Evolutionary conservation across 2,113 vertebrate species (phyloP).

Genomic region (Mugil cephalus): DNA sequence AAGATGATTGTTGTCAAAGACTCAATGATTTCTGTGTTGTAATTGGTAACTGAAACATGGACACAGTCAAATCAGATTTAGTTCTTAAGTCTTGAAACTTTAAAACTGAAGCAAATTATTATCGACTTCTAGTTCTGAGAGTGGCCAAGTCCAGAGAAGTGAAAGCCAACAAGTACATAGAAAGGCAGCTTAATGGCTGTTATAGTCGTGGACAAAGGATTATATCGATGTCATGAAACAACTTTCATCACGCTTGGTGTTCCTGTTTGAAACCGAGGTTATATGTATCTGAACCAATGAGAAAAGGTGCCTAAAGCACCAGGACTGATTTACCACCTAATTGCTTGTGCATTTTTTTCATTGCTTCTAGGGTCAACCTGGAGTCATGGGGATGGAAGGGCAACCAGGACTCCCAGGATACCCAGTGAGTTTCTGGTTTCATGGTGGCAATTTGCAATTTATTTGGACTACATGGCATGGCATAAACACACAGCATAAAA

Average conservation of each 20-base stretch:
- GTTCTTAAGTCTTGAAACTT: neutral
- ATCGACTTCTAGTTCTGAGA: neutral
- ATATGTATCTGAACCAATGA: conserved; percentile 50
- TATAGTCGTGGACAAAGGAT: conserved; percentile 37
- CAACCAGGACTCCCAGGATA: conserved; percentile 93
- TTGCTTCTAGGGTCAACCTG: conserved; percentile 87
- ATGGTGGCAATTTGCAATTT: conserved; percentile 6
- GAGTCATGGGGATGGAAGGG: conserved; percentile 90
- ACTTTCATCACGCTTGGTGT: neutral
- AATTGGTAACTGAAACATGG: neutral
- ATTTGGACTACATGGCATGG: neutral
- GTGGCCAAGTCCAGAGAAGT: neutral
- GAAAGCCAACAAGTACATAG: conserved; percentile 1
- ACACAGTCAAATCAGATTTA: neutral
- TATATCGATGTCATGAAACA: conserved; percentile 40
- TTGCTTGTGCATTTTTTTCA: conserved; percentile 62
- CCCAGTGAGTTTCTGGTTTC: conserved; percentile 81
- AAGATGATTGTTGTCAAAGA: neutral
- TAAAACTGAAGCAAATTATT: neutral
- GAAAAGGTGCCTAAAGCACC: conserved; percentile 33
- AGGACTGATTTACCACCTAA: conserved; percentile 25
- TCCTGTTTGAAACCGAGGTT: conserved; percentile 23
- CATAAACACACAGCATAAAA: neutral
- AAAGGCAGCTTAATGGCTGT: conserved; percentile 38
- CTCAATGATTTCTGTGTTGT: neutral